Percentiles rank a stretch among this genome's conserved stretches.
These are phyloP conservation scores for Pollenia labialis DNA, from an alignment of 2,888 invertebrate genomes.

Conservation along the genomic window DNA sequence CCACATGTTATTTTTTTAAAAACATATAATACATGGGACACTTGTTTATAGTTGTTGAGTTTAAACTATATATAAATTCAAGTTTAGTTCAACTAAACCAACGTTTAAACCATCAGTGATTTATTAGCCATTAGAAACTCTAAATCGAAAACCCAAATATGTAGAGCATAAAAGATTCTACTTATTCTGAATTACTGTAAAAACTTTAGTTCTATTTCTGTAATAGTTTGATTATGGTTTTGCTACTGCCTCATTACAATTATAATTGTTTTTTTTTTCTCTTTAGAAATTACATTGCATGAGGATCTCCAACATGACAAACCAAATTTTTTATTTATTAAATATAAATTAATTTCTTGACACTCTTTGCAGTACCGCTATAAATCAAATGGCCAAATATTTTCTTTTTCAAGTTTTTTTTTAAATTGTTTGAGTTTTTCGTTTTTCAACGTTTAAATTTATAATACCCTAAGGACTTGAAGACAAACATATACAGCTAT, in stretches of 20 bases:
- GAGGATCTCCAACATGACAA: slow-evolving; percentile 15
- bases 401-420: slow-evolving; percentile 23
- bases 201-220: neutral
- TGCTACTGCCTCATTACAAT: neutral
- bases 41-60: too few species aligned
- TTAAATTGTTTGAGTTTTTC: neutral
- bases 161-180: too few species aligned
- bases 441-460: slow-evolving; percentile 40
- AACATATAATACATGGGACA: too few species aligned
- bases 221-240: slow-evolving; percentile 11
- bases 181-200: too few species aligned
- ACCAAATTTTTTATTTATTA: slow-evolving; percentile 45
- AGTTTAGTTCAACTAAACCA: too few species aligned
- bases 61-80: too few species aligned
- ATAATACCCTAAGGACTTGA: slow-evolving; percentile 38
- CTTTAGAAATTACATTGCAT: neutral
- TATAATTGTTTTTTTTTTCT: slow-evolving; percentile 13
- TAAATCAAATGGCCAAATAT: slow-evolving; percentile 54
- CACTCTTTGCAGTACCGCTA: slow-evolving; percentile 48
- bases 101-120: too few species aligned
- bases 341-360: slow-evolving; percentile 62
- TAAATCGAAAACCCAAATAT: too few species aligned
- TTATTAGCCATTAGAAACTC: too few species aligned
- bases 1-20: too few species aligned
- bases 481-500: neutral